These are phyloP conservation scores for Sander vitreus DNA, from an alignment of 2,113 vertebrate genomes.

Conservation along the genomic window DNA sequence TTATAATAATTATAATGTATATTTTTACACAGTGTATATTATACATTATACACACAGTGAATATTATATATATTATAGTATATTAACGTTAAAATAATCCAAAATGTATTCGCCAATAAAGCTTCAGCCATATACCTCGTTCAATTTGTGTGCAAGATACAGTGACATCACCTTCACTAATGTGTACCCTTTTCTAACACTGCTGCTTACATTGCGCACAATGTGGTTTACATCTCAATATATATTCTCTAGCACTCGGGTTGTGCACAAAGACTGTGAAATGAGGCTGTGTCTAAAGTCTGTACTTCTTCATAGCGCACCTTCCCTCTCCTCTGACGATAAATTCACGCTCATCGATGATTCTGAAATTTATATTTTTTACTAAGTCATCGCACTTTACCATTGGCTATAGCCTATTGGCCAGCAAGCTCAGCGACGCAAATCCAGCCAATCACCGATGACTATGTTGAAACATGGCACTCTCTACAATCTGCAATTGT, in stretches of 20 bases:
- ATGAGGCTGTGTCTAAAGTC: too few species aligned
- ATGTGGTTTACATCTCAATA: neutral
- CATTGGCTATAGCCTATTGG: conserved; percentile 40
- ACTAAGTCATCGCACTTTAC: neutral
- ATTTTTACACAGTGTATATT: too few species aligned
- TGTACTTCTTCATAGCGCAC: neutral
- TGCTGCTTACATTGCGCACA: neutral
- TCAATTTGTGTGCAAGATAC: too few species aligned
- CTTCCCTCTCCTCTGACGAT: neutral
- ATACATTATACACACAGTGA: too few species aligned
- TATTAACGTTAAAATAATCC: neutral
- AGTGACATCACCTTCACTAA: too few species aligned
- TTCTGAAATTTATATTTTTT: conserved; percentile 27
- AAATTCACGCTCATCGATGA: conserved; percentile 14
- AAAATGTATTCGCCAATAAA: neutral
- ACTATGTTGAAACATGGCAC: neutral
- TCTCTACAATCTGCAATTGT: conserved; percentile 17
- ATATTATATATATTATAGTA: too few species aligned
- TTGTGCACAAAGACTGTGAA: neutral
- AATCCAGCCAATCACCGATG: conserved; percentile 48
- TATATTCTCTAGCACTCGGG: neutral
- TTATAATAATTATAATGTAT: too few species aligned
- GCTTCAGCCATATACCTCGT: neutral
- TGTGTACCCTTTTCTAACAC: neutral
- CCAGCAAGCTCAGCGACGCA: neutral